Evolutionary conservation across 2,797 vertebrate genomes (phyloP).

Genomic region (Dicrostonyx torquatus): DNA sequence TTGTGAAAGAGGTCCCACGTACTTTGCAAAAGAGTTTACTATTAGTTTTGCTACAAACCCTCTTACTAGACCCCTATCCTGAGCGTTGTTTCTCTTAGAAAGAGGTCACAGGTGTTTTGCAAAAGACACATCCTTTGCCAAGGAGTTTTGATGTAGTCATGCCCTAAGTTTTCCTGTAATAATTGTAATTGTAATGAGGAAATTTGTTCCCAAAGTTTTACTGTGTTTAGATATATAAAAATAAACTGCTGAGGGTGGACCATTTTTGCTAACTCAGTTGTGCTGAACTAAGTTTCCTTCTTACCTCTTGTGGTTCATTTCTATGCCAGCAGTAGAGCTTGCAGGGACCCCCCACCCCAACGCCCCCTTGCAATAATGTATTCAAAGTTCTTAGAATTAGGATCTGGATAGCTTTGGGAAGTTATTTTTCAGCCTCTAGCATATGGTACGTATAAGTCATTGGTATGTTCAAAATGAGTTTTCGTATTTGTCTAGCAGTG

Average conservation of each 20-base stretch:
- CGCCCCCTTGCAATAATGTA: too few species aligned
- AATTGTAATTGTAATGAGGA: neutral
- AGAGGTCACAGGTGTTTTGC: neutral
- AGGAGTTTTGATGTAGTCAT: neutral
- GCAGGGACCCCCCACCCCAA: too few species aligned
- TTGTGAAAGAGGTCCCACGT: too few species aligned
- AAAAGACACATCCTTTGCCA: neutral
- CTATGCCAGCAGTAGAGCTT: too few species aligned
- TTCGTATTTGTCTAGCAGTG: neutral
- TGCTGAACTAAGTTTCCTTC: neutral
- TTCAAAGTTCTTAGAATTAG: too few species aligned
- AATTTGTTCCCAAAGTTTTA: neutral
- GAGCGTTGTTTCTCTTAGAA: neutral
- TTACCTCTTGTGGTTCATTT: too few species aligned
- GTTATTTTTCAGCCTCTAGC: neutral
- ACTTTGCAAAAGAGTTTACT: too few species aligned
- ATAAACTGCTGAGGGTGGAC: neutral
- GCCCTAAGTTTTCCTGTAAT: too few species aligned
- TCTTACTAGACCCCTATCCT: neutral
- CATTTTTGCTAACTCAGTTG: neutral
- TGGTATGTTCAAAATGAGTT: neutral
- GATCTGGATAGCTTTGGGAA: neutral
- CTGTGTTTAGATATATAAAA: neutral
- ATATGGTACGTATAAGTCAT: neutral
- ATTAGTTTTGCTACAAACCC: too few species aligned